These are phyloP conservation scores for Avahi laniger DNA, from an alignment of 2,797 vertebrate genomes.

Conservation along the genomic window DNA sequence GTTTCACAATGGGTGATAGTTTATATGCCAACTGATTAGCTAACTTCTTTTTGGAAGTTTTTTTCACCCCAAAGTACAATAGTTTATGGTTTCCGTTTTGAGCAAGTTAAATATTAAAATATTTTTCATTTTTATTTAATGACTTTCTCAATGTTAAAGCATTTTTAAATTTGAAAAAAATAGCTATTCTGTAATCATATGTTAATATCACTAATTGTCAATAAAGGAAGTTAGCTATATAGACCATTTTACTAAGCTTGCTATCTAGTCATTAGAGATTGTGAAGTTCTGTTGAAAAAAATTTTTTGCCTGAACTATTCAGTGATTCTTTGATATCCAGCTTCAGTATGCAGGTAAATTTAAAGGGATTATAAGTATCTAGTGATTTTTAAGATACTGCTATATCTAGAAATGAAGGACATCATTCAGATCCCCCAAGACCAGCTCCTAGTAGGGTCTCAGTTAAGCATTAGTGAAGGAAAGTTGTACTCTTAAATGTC, in stretches of 20 bases:
- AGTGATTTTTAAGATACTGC: slow-evolving; percentile 8
- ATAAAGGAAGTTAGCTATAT: background rate
- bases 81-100: slow-evolving; percentile 43
- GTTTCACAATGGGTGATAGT: slow-evolving; percentile 38
- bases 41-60: slow-evolving; percentile 34
- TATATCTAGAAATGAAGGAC: background rate
- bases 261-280: background rate
- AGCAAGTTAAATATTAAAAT: slow-evolving; percentile 49
- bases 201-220: slow-evolving; percentile 8
- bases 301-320: background rate
- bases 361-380: background rate
- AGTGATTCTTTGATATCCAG: slow-evolving; percentile 20
- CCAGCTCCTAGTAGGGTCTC: background rate
- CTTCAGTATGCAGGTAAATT: slow-evolving; percentile 21
- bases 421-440: background rate
- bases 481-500: background rate
- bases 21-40: slow-evolving; percentile 23
- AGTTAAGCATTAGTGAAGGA: slow-evolving; percentile 30
- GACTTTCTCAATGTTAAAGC: background rate
- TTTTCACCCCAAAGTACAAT: background rate
- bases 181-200: background rate
- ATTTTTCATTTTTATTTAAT: slow-evolving; percentile 31
- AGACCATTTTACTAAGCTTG: background rate
- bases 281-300: background rate
- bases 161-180: slow-evolving; percentile 49